Conservation (phyloP, 2,888 invertebrate genomes). For the Heliconius ismenius region DNA sequence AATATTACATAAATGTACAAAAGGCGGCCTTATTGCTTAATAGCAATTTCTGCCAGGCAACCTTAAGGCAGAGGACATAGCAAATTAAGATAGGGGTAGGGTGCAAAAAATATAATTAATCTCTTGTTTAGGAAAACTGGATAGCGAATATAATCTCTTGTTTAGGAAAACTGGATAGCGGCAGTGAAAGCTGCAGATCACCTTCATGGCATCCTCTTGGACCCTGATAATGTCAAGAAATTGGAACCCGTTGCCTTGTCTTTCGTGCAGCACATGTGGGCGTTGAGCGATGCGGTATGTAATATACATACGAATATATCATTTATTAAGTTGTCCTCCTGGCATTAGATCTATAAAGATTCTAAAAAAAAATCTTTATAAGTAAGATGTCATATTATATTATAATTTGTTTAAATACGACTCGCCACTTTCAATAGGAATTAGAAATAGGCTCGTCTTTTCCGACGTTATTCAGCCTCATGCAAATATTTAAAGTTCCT, state of each 20-base stretch:
- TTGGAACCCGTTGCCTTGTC: constrained; percentile 71
- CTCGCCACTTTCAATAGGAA: neutral
- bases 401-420: neutral
- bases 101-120: too few relatives aligned
- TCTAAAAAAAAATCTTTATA: too few relatives aligned
- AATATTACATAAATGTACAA: too few relatives aligned
- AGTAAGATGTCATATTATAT: neutral
- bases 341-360: neutral
- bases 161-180: constrained; percentile 76
- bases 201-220: constrained; percentile 71
- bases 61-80: too few relatives aligned
- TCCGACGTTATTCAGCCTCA: too few relatives aligned
- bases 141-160: constrained; percentile 54
- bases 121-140: constrained; percentile 69
- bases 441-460: neutral
- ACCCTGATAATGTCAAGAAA: constrained; percentile 59
- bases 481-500: neutral
- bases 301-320: neutral
- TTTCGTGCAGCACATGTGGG: constrained; percentile 77
- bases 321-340: neutral
- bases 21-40: too few relatives aligned
- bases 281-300: constrained; percentile 70
- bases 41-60: too few relatives aligned
- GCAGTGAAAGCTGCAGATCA: constrained; percentile 75
- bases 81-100: too few relatives aligned